These are phyloP conservation scores for Bubo blakistoni DNA, from an alignment of 2,113 vertebrate species.

Conservation along the genomic window DNA sequence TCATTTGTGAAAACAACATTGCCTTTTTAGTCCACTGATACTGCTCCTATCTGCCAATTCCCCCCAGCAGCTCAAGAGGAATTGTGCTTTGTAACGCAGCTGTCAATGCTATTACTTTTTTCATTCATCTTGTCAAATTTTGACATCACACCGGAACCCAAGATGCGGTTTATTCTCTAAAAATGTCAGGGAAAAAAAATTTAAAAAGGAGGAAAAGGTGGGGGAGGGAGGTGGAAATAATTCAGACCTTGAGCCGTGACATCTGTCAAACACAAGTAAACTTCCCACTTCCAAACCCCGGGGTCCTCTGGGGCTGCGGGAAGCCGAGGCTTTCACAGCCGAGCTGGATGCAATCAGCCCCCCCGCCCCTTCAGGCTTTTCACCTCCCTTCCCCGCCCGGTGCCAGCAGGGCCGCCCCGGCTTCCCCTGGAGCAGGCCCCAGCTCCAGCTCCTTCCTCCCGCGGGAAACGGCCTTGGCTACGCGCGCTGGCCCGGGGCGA, in stretches of 20 bases:
- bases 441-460: background rate
- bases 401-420: background rate
- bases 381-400: background rate
- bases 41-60: background rate
- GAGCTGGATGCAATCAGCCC: background rate
- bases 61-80: background rate
- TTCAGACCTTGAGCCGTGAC: background rate
- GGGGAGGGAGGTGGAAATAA: background rate
- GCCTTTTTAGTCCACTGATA: background rate
- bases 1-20: background rate
- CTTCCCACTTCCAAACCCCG: background rate
- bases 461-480: slow-evolving; percentile 9
- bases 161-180: background rate
- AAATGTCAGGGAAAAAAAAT: background rate
- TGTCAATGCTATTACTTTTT: background rate
- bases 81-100: background rate
- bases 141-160: fast-evolving
- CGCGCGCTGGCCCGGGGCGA: background rate
- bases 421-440: background rate
- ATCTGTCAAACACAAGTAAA: background rate
- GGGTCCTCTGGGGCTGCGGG: background rate
- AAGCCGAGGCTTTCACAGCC: background rate
- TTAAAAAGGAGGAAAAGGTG: background rate
- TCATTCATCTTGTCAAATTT: background rate
- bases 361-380: background rate